Percentiles rank a stretch among this genome's conserved stretches.
Conservation (phyloP, 2,797 vertebrate species). For the Mormyrus hasselquistii region DNA sequence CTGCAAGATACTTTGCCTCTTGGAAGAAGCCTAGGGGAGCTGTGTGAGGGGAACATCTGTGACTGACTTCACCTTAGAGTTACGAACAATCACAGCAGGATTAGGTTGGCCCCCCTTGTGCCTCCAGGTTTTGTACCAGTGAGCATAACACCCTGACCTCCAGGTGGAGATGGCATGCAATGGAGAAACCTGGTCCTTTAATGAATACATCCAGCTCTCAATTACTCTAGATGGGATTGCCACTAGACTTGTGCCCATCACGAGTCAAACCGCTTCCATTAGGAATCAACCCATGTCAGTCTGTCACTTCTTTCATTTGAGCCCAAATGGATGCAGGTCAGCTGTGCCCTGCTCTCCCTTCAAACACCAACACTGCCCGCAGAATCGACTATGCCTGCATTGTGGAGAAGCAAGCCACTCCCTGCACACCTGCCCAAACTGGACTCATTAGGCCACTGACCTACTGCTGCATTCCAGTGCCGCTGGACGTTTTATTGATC, state of each 20-base stretch:
- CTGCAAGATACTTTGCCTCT: neutral
- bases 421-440: neutral
- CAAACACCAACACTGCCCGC: neutral
- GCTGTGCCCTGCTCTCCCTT: neutral
- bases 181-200: neutral
- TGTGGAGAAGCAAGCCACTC: neutral
- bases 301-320: neutral
- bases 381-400: neutral
- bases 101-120: neutral
- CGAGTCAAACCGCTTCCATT: neutral
- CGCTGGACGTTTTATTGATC: neutral
- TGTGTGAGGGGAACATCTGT: neutral
- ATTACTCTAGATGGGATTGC: neutral
- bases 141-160: neutral
- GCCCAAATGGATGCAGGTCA: neutral
- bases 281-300: neutral
- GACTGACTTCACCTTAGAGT: neutral
- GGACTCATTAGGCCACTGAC: neutral
- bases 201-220: neutral
- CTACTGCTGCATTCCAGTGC: neutral
- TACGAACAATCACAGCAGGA: neutral
- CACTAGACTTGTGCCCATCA: neutral
- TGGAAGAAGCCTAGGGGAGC: neutral
- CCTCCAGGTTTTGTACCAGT: neutral
- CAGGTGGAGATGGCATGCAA: neutral